Conservation (phyloP, 2,888 invertebrate genomes). For the Abrostola triplasia region DNA sequence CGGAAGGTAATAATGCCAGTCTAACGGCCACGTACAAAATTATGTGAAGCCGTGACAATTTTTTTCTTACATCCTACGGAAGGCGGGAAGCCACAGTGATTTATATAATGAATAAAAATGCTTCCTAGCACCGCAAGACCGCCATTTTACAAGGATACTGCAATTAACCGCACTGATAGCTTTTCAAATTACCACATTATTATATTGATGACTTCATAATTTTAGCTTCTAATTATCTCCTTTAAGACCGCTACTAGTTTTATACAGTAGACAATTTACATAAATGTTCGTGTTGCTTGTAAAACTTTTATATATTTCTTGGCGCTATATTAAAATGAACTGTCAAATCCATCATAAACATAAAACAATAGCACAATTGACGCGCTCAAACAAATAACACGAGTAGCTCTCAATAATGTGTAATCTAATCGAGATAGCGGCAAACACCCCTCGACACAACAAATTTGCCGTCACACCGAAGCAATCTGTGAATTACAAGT, state of each 20-base stretch:
- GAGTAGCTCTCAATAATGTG: conserved; percentile 62
- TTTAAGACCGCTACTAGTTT: conserved; percentile 8
- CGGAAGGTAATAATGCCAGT: conserved; percentile 78
- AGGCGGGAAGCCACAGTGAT: conserved; percentile 78
- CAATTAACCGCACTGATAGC: conserved; percentile 82
- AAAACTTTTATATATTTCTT: no score
- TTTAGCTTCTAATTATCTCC: conserved; percentile 36
- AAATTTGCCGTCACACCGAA: conserved; percentile 78
- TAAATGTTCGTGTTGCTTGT: not conserved
- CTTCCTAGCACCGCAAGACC: conserved; percentile 64
- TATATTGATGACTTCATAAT: conserved; percentile 60
- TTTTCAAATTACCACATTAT: conserved; percentile 72
- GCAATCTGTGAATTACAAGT: conserved; percentile 87
- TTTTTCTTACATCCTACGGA: conserved; percentile 79
- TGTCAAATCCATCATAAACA: conserved; percentile 10
- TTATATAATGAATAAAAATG: conserved; percentile 89
- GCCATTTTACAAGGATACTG: conserved; percentile 78
- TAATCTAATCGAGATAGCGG: conserved; percentile 74
- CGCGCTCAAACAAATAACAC: conserved; percentile 61
- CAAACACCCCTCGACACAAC: conserved; percentile 71
- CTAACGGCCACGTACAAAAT: conserved; percentile 85
- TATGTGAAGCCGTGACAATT: conserved; percentile 86
- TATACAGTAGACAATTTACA: conserved; percentile 2
- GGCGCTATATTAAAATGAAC: not conserved
- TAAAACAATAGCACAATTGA: conserved; percentile 55